Base-by-base conservation (phyloP, 2,888 invertebrate genomes). In the Drosophila prolongata region DNA sequence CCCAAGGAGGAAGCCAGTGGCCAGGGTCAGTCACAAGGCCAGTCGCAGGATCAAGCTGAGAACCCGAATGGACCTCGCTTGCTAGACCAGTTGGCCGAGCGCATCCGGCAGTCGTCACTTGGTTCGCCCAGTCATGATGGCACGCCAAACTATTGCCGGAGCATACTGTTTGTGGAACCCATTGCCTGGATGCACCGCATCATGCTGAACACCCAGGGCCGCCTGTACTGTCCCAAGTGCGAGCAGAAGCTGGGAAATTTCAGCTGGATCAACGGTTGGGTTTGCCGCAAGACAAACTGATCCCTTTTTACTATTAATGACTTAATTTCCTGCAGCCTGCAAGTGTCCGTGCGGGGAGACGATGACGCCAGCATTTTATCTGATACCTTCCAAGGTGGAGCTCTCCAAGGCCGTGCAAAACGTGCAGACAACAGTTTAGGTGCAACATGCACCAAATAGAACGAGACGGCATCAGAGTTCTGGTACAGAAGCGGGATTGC, bases 281-380 rank as follows among this genome's bases (percentile, higher is more conserved):
- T 2, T 13, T 6, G 4, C 3, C 24, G 5, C 6, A 11, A 14
- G 3, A 3, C 0, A 34, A 1, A 1, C 5, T 24, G 4, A 3
- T 24, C 24, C 4, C 4, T 4, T 24, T 24, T 24, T 0, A 24
- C 4, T 24, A 8, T 10, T 10, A 1, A 4, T 2, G 11, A 2
- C 0, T 27, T 3, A 1, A 14, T 38, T 35, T 2, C 3, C 46
- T 58, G 24, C 93, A 94, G 96, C 97, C 59, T 97, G 97, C 86
- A 95, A 96, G 83, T 98, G 98, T 91, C 97, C 97, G 0, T 98
- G 98, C 92, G 97, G 97, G 0, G 95, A 95, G 73, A 96, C 97
- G 92, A 96, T 98, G 68, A 96, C 97, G 13, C 98, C 98, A 0
- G 97, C 97, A 27, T 98, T 98, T 93, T 98, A 98, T 93, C 93